A percentile compares a stretch with the other conserved stretches of the same genome.
Conservation (phyloP, 2,888 invertebrate genomes). For the Eupithecia centaureata region DNA sequence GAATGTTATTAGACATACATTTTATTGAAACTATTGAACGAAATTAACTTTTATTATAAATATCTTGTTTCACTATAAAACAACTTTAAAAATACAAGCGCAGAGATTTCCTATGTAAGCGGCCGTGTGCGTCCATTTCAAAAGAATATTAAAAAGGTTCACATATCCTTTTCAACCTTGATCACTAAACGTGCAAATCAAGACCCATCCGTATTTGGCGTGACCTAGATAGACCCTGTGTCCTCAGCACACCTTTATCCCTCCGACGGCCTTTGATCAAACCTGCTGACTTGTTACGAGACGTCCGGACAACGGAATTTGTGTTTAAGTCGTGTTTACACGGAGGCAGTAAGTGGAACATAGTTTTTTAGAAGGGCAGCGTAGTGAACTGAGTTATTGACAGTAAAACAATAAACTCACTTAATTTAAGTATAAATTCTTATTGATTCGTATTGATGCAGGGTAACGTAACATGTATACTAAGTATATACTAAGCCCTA, state of each 20-base stretch:
- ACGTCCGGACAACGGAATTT: slow-evolving; percentile 38
- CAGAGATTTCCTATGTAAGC: background rate
- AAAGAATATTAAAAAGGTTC: background rate
- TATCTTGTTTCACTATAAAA: too few relatives aligned
- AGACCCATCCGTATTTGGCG: slow-evolving; percentile 29
- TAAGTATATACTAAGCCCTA: too few relatives aligned
- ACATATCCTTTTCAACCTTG: background rate
- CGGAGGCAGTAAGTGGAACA: slow-evolving; percentile 7
- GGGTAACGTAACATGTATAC: too few relatives aligned
- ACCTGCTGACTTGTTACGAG: slow-evolving; percentile 43
- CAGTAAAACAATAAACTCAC: background rate
- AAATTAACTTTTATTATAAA: too few relatives aligned
- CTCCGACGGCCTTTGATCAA: slow-evolving; percentile 44
- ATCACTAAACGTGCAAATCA: slow-evolving; percentile 26
- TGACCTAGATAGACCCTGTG: slow-evolving; percentile 42
- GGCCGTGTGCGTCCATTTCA: background rate
- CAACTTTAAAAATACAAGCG: too few relatives aligned
- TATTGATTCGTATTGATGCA: too few relatives aligned
- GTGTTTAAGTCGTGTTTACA: slow-evolving; percentile 28
- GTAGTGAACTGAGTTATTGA: background rate
- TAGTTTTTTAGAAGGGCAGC: background rate
- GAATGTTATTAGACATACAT: background rate
- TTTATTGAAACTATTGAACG: too few relatives aligned
- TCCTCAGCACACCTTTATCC: slow-evolving; percentile 42
- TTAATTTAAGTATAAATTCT: too few relatives aligned